Evolutionary conservation across 2,113 vertebrate genomes (phyloP).

Genomic region (Sander lucioperca): DNA sequence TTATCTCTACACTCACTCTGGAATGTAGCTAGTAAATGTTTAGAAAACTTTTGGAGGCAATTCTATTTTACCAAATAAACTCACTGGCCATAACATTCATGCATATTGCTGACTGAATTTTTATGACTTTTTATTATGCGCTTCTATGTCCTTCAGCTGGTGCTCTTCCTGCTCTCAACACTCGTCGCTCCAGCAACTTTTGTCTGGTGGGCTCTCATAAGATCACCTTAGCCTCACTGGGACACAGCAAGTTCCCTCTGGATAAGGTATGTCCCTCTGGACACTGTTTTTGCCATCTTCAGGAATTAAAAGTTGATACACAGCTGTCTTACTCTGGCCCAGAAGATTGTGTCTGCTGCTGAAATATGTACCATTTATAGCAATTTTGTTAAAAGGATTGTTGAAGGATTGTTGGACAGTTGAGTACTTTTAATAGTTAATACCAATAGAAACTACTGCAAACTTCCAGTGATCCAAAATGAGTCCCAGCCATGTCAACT

Average conservation of each 20-base stretch:
- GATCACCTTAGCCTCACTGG: conserved; percentile 84
- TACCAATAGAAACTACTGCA: neutral
- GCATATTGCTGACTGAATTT: neutral
- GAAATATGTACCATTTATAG: neutral
- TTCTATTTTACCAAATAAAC: neutral
- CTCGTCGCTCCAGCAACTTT: conserved; percentile 84
- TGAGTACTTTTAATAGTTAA: neutral
- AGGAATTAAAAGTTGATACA: neutral
- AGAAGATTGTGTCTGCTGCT: neutral
- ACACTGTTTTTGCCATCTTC: conserved; percentile 32
- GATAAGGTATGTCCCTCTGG: conserved; percentile 86
- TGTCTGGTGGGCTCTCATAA: conserved; percentile 86
- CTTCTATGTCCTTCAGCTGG: conserved; percentile 53
- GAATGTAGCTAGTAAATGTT: neutral
- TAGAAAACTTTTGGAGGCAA: neutral
- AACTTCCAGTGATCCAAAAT: neutral
- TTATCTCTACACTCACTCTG: neutral
- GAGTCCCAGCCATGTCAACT: too few relatives aligned
- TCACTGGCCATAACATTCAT: neutral
- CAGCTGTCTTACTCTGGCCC: neutral
- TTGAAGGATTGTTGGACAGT: neutral
- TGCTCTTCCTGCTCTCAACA: conserved; percentile 49
- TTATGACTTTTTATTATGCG: neutral
- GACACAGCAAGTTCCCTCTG: conserved; percentile 84
- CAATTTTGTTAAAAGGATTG: neutral